A percentile compares a stretch with the other conserved stretches of the same genome.
These are phyloP conservation scores for Epinotia demarniana DNA, from an alignment of 2,888 invertebrate genomes.

Conservation along the genomic window DNA sequence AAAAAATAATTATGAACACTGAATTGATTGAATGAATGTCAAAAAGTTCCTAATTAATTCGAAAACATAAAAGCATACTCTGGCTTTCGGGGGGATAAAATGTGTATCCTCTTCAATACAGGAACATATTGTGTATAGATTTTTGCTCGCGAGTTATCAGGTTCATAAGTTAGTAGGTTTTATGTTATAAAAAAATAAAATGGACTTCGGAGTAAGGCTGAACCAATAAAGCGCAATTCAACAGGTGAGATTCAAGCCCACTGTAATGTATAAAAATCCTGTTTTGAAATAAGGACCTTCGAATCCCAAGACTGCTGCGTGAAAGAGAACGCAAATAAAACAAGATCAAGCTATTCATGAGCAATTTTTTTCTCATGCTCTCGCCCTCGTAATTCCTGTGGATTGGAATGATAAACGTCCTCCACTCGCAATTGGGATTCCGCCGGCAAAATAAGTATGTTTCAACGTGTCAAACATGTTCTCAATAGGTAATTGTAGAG, in stretches of 20 bases:
- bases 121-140: too few species aligned
- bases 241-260: not conserved
- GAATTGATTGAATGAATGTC: too few species aligned
- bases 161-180: too few species aligned
- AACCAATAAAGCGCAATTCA: not conserved
- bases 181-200: too few species aligned
- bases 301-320: conserved; percentile 51
- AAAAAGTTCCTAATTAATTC: too few species aligned
- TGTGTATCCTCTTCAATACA: not conserved
- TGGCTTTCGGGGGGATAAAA: not conserved
- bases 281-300: not conserved
- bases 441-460: conserved; percentile 20
- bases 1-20: too few species aligned
- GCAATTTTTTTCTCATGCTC: conserved; percentile 73
- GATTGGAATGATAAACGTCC: conserved; percentile 60
- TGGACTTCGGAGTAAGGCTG: too few species aligned
- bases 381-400: conserved; percentile 63
- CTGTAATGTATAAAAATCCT: not conserved
- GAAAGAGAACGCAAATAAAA: conserved; percentile 69
- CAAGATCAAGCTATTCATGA: conserved; percentile 59
- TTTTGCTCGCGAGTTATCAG: too few species aligned
- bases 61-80: too few species aligned
- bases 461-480: conserved; percentile 19
- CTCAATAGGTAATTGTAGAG: not conserved
- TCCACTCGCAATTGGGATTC: conserved; percentile 30